These are phyloP conservation scores for Festucalex cinctus DNA, from an alignment of 2,113 vertebrate species.

Conservation along the genomic window DNA sequence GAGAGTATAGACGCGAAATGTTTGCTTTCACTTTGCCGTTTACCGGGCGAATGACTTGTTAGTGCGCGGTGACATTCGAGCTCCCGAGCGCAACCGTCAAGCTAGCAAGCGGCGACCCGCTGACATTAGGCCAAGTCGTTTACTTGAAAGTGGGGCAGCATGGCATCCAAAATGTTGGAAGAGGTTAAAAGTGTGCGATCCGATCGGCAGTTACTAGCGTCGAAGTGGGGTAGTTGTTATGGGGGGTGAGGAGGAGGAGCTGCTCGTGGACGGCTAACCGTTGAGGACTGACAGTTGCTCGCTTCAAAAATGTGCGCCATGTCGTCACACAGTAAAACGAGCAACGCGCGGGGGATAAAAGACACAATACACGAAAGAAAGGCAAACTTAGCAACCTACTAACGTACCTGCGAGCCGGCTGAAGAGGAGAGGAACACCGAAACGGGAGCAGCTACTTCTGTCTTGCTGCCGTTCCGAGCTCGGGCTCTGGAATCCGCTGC, in stretches of 20 bases:
- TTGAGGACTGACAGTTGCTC: conserved; percentile 50
- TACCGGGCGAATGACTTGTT: conserved; percentile 43
- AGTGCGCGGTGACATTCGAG: conserved; percentile 27
- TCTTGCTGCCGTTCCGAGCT: conserved; percentile 78
- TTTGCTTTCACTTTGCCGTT: not conserved
- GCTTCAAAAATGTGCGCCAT: conserved; percentile 64
- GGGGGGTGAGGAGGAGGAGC: conserved; percentile 65
- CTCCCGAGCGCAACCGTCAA: conserved; percentile 17
- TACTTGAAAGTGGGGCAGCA: not conserved
- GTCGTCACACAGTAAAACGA: conserved; percentile 41
- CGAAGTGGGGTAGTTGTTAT: conserved; percentile 50
- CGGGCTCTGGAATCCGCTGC: conserved; percentile 75
- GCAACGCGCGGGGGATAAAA: not conserved
- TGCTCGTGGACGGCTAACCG: conserved; percentile 25
- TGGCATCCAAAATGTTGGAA: not conserved
- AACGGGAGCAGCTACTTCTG: conserved; percentile 76
- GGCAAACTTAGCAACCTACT: no score
- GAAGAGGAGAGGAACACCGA: conserved; percentile 62
- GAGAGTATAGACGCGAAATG: not conserved
- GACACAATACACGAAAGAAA: not conserved
- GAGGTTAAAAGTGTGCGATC: not conserved
- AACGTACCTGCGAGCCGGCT: conserved; percentile 67
- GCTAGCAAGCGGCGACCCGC: conserved; percentile 15
- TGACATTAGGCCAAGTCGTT: conserved; percentile 14
- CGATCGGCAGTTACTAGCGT: conserved; percentile 13